Base-by-base conservation (phyloP, 2,888 invertebrate genomes). In the Coleophora deauratella region DNA sequence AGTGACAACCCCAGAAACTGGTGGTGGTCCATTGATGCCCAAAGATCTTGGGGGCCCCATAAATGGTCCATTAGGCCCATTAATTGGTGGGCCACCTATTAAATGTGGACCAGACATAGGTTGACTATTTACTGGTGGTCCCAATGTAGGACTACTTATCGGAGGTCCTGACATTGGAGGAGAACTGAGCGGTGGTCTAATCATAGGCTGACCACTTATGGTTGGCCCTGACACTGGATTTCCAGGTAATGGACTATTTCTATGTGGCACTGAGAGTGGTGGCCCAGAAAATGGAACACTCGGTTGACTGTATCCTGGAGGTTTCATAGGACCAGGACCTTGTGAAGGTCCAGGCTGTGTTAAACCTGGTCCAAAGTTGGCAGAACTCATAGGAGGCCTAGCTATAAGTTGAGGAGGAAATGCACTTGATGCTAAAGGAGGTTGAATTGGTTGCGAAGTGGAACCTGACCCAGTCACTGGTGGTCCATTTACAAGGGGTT, bases 401-500 rank as follows among this genome's bases (percentile, higher is more conserved):
- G 34, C 28, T 7, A 6, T n/a, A 28, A 64, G 49, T 27, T 45
- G 47, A 41, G 62, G 54, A 41, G 51, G 66, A 45, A 56, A 66
- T 31, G 59, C 51, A 55, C 50, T 66, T 42, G 72, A 57, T 37
- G 62, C 47, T 33, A 54, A 51, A 41, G 66, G 63, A 47, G 55
- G 59, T 42, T 59, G 66, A 44, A 50, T 57, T 21, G 44, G 44
- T 41, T 48, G 52, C 31, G 51, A 43, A 31, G n/a, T 31, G 31
- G 31, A 10, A 9, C 21, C 31, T 9, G 31, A 10, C 31, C 31
- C 31, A 38, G 27, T 7, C 33, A 38, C 27, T 2, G 34, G 14
- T 3, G 77, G 82, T n/a, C 81, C 81, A 67, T 81, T 85, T 12
- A 69, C 45, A 31, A 72, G 47, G 46, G 75, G 67, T 56, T 75